Percentiles rank a stretch among this genome's conserved stretches.
Evolutionary conservation across 1,140 invertebrate species (phyloP).

Genomic region (Ridgeia piscesae): DNA sequence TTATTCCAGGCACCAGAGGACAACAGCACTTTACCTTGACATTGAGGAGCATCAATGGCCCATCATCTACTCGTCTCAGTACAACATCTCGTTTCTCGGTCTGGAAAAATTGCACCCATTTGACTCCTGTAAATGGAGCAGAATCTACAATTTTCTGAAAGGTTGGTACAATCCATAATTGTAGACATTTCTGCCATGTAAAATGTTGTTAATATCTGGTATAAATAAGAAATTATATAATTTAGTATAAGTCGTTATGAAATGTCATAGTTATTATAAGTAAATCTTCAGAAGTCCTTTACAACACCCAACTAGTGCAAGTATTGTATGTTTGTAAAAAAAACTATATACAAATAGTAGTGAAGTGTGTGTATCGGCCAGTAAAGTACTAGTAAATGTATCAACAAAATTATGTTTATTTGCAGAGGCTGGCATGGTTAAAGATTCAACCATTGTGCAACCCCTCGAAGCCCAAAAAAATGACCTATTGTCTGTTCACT

Average conservation of each 20-base stretch:
- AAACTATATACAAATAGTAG: no score
- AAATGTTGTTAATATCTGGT: not conserved
- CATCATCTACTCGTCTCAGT: slow-evolving; percentile 75
- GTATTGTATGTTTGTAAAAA: no score
- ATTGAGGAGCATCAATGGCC: slow-evolving; percentile 59
- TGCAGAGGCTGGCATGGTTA: slow-evolving; percentile 54
- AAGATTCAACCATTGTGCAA: slow-evolving; percentile 51
- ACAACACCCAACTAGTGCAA: no score
- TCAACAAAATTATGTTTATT: no score
- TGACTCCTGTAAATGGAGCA: slow-evolving; percentile 82
- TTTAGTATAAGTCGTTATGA: no score
- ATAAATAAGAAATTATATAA: no score
- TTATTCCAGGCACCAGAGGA: slow-evolving; percentile 14
- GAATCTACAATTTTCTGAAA: slow-evolving; percentile 65
- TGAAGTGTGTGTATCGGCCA: no score
- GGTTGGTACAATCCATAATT: slow-evolving; percentile 57
- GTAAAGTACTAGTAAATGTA: no score
- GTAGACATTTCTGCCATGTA: not conserved
- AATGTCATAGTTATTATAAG: no score
- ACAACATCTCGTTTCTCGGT: slow-evolving; percentile 79
- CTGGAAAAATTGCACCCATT: slow-evolving; percentile 85
- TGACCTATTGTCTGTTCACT: slow-evolving; percentile 74
- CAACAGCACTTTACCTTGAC: slow-evolving; percentile 19
- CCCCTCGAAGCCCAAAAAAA: slow-evolving; percentile 71
- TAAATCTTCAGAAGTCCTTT: no score